These are phyloP conservation scores for Nestor notabilis DNA, from an alignment of 2,113 vertebrate genomes.

Conservation along the genomic window DNA sequence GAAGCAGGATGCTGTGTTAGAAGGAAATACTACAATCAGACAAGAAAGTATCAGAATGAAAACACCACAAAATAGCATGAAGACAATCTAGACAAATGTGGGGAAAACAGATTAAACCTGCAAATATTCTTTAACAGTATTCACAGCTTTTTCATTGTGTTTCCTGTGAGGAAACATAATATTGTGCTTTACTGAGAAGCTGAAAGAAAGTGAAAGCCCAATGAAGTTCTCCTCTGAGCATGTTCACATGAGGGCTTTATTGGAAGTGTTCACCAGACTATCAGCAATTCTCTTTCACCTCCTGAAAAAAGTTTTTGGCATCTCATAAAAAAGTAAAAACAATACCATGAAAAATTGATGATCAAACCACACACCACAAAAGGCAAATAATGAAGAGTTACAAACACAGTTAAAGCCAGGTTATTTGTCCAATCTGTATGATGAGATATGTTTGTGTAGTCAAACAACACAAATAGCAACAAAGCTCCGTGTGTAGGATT, in stretches of 20 bases:
- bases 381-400: background rate
- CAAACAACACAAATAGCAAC: background rate
- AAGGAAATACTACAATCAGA: background rate
- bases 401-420: background rate
- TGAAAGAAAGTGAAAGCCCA: background rate
- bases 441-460: background rate
- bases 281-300: constrained; percentile 7
- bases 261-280: background rate
- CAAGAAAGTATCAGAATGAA: background rate
- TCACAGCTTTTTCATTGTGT: background rate
- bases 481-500: background rate
- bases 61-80: background rate
- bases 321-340: constrained; percentile 6
- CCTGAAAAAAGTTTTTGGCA: background rate
- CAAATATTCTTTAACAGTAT: background rate
- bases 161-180: background rate
- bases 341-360: constrained; percentile 4
- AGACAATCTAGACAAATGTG: background rate
- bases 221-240: background rate
- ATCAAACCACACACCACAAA: background rate
- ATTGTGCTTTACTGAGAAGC: background rate
- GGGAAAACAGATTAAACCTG: background rate
- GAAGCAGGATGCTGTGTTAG: background rate
- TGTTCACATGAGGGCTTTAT: background rate
- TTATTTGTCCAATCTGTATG: background rate